Conservation (phyloP, 2,113 vertebrate species). For the Oncorhynchus nerka region DNA sequence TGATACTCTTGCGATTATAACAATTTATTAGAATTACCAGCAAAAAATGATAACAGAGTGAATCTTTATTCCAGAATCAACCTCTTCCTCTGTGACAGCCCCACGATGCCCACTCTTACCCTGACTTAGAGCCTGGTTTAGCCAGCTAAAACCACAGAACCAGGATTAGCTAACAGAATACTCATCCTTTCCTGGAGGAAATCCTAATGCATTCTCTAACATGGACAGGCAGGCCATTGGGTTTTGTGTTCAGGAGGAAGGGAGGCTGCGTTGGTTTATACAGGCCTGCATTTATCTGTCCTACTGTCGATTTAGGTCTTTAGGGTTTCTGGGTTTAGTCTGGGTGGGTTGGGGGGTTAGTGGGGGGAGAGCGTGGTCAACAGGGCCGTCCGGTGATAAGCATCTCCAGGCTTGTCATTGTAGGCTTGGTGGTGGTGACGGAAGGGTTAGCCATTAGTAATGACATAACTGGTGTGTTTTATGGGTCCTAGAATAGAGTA, state of each 20-base stretch:
- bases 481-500: not conserved
- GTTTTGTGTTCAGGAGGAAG: slow-evolving; percentile 67
- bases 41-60: not conserved
- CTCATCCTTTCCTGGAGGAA: slow-evolving; percentile 67
- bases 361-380: slow-evolving; percentile 45
- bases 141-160: slow-evolving; percentile 52
- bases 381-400: slow-evolving; percentile 66
- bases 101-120: slow-evolving; percentile 10
- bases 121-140: slow-evolving; percentile 34
- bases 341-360: slow-evolving; percentile 46
- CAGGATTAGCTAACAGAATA: slow-evolving; percentile 60
- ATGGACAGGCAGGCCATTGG: slow-evolving; percentile 50
- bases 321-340: slow-evolving; percentile 32
- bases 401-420: slow-evolving; percentile 53
- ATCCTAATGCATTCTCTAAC: slow-evolving; percentile 58
- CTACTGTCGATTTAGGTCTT: slow-evolving; percentile 63
- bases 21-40: not conserved
- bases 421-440: slow-evolving; percentile 36
- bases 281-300: slow-evolving; percentile 63
- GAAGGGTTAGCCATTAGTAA: slow-evolving; percentile 1
- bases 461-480: slow-evolving; percentile 8
- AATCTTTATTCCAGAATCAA: not conserved
- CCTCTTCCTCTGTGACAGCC: slow-evolving; percentile 16
- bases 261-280: slow-evolving; percentile 65
- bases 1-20: no score